A percentile compares a stretch with the other conserved stretches of the same genome.
Evolutionary conservation across 2,113 vertebrate species (phyloP).

Genomic region (Heterotilapia buettikoferi): DNA sequence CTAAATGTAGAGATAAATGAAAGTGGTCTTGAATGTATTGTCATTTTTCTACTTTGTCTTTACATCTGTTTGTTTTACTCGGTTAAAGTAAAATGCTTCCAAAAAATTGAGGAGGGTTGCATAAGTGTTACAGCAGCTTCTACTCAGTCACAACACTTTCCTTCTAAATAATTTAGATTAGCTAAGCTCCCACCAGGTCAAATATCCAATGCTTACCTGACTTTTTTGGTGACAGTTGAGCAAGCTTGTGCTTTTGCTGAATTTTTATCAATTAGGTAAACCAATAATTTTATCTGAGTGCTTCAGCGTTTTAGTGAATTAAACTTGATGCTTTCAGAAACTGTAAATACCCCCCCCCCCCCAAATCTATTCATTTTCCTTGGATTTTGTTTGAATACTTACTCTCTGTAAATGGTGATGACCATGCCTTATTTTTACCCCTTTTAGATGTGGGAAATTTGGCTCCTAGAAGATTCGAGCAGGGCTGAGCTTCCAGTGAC

Average conservation of each 20-base stretch:
- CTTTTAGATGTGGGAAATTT: slow-evolving; percentile 83
- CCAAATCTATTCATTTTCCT: background rate
- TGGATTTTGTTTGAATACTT: background rate
- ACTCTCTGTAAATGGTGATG: background rate
- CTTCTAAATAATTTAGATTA: background rate
- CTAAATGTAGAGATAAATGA: background rate
- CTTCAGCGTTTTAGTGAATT: background rate
- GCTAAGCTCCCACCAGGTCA: background rate
- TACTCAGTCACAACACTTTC: background rate
- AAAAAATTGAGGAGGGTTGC: background rate
- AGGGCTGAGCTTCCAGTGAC: slow-evolving; percentile 91
- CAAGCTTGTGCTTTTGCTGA: background rate
- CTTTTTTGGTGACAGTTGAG: background rate
- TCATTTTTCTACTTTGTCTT: background rate
- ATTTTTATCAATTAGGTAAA: background rate
- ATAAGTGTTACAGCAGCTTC: background rate
- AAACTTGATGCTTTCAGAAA: background rate
- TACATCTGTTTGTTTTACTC: background rate
- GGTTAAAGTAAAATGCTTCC: background rate
- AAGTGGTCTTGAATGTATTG: background rate
- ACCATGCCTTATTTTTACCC: background rate
- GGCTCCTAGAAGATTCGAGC: slow-evolving; percentile 89
- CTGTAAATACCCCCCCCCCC: background rate
- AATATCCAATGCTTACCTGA: background rate
- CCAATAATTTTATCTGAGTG: background rate